A percentile compares a stretch with the other conserved stretches of the same genome.
Evolutionary conservation across 2,888 invertebrate genomes (phyloP).

Genomic region (Diarsia mendica): DNA sequence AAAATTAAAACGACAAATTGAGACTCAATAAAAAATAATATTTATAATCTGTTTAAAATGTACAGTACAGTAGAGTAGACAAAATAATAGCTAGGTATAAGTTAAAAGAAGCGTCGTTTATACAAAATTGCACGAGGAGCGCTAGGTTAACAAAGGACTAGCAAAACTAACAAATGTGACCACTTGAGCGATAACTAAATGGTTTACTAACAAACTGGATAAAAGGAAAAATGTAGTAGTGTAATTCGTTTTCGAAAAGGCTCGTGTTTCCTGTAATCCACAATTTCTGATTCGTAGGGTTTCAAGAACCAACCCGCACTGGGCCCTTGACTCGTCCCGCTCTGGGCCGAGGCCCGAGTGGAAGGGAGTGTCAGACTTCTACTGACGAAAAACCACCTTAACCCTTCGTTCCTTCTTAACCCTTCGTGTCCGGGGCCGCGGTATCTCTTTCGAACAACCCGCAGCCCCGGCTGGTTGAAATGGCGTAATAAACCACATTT

Average conservation of each 20-base stretch:
- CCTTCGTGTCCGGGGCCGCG: too few species aligned
- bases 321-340: too few species aligned
- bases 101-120: conserved; percentile 64
- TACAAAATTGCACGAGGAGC: conserved; percentile 61
- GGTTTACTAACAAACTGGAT: conserved; percentile 20
- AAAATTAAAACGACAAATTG: conserved; percentile 60
- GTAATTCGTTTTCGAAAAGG: background rate
- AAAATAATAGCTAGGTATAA: conserved; percentile 67
- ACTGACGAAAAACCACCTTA: too few species aligned
- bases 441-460: too few species aligned
- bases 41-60: conserved; percentile 73
- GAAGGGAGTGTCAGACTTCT: too few species aligned
- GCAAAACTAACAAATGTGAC: conserved; percentile 58
- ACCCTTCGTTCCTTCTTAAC: too few species aligned
- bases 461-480: background rate
- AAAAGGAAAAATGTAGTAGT: background rate
- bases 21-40: conserved; percentile 75
- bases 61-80: conserved; percentile 72
- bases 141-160: conserved; percentile 65
- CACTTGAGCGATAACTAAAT: conserved; percentile 57
- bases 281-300: background rate
- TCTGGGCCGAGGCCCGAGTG: too few species aligned
- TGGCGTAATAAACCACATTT: background rate
- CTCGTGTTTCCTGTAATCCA: background rate
- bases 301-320: too few species aligned